These are phyloP conservation scores for Nettapus auritus DNA, from an alignment of 2,113 vertebrate genomes.

Conservation along the genomic window DNA sequence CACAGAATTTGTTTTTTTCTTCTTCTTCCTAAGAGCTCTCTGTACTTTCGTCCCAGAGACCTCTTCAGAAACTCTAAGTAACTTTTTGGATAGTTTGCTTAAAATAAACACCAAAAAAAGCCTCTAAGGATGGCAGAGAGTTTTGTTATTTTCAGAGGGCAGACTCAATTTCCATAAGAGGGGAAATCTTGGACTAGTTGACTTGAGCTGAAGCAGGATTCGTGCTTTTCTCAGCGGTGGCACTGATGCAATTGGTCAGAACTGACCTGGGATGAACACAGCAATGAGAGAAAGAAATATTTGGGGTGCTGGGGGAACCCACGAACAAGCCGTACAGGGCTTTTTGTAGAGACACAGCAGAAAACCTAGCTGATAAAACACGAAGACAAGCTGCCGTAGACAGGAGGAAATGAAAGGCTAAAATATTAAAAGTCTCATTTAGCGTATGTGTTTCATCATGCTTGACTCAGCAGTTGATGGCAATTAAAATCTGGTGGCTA, in stretches of 20 bases:
- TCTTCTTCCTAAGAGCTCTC: neutral
- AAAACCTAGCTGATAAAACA: neutral
- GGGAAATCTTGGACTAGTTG: neutral
- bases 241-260: neutral
- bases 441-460: neutral
- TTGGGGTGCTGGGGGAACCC: neutral
- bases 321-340: fast-evolving
- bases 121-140: neutral
- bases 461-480: neutral
- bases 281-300: neutral
- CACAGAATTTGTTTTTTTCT: neutral
- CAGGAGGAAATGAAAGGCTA: neutral
- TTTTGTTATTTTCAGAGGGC: neutral
- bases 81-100: neutral
- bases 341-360: fast-evolving
- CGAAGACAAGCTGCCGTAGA: neutral
- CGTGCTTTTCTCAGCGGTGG: neutral
- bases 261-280: fast-evolving
- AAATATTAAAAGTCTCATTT: neutral
- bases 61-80: neutral
- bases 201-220: neutral
- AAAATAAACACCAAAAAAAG: neutral
- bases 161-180: fast-evolving
- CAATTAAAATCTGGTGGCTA: neutral
- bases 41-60: neutral